Evolutionary conservation across 2,888 invertebrate species (phyloP), one percentile per base, ranked within the genome.

Genomic region (Hypena proboscidalis): DNA sequence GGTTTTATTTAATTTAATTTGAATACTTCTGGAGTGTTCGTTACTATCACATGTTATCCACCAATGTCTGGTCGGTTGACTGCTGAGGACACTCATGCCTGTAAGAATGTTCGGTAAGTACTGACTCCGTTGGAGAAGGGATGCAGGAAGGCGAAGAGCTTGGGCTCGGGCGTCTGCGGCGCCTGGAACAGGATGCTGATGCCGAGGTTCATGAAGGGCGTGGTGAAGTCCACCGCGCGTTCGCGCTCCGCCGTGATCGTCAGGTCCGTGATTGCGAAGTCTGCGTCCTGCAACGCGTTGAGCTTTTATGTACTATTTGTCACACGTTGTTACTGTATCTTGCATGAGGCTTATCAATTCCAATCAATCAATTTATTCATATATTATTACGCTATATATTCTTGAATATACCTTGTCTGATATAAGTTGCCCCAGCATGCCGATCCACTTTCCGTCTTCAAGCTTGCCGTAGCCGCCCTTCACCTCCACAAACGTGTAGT

Each of bases 181-280:
- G 96, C 96, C 70, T 93, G 94, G 89, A 95, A 98, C 36, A 98
- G 84, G 70, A 99, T 98, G 61, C 95, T 95, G 74, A 98, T 98
- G 54, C 97, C 96, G 50, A 98, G 92, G 84, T 97, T 97, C 96
- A 99, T 97, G 83, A 98, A 99, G 0, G 98, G 98, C 85, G 97
- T 97, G 0, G 98, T 98, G 82, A 99, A 99, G 88, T 98, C 98
- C 1, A 97, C 97, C 17, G 94, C 96, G 56, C 92, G 92, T 84
- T 98, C 97, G 48, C 99, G 93, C 69, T 96, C 95, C 42, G 97
- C 95, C 13, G 98, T 98, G 67, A 96, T 95, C 13, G 96, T 96
- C 67, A 99, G 92, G 77, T 98, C 98, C 0, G 97, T 97, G 49
- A 99, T 96, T 2, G 97, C 98, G 74, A 99, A 93, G 86, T 98